Base-by-base conservation (phyloP, 2,797 vertebrate species). In the Thalassophryne amazonica region DNA sequence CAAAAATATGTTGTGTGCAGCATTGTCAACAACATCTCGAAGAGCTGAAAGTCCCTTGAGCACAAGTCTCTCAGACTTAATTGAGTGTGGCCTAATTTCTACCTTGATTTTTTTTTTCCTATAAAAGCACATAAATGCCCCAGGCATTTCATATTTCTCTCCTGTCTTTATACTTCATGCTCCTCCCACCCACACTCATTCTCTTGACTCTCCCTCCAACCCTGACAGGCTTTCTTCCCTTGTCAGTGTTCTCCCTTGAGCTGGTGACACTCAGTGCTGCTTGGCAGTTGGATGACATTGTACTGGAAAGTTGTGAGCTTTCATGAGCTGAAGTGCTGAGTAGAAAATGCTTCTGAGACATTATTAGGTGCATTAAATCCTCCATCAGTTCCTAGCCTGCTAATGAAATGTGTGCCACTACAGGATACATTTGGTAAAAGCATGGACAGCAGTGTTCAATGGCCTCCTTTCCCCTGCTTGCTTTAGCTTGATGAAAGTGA, bases 61-160 rank as follows among this genome's bases (percentile, higher is more conserved):
- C 80, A 43, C 41, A 49, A 59, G 69, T 78, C 72, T 84, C 68
- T 65, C 68, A 79, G 71, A 81, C 81, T 80, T 83, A 88, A 87
- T 85, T 84, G 86, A 87, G 77, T 78, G 73, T 86, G 81, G 76
- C 86, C 85, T 80, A 88, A 88, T 89, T 88, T 79, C 74, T 84
- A 82, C 79, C 69, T 79, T 76, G 62, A 70, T 76, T 82, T 85
- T 76, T 79, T 85, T 76, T 79, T 68, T 13, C 65, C 53, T 53
- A 53, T 84, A 87, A 87, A 87, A 89, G 83, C 80, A 72, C 88
- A 65, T 51, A 70, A 80, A 81, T 66, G 86, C 88, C 87, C 60
- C 55, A 24, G 84, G 87, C 82, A 41, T 55, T 83, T 78, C 19
- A 62, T n/a, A n/a, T 73, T 76, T 82, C 52, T 69, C 57, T 75